Base-by-base conservation (phyloP, 1,140 invertebrate species). In the Drosophila fuyamai region DNA sequence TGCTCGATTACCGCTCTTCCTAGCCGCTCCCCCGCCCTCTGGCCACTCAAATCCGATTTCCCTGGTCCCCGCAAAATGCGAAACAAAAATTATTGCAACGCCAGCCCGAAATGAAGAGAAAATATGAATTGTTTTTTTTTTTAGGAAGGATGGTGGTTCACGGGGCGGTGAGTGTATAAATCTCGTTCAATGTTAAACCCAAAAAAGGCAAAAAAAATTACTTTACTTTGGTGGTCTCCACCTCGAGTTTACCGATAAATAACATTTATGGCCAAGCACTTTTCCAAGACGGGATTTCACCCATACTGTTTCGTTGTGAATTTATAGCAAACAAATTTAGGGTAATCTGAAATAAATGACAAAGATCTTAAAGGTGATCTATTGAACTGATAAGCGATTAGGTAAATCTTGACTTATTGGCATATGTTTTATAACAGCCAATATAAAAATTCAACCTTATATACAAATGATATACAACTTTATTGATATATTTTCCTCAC, bases 1-100 rank as follows among this genome's bases (percentile, higher is more conserved):
- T 76, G 74, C 74, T 76, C 72, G 72, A 76, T 76, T 76, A 76
- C 74, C 74, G 63, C 73, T 38, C 50, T 58, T 27, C 35, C 57
- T 40, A 44, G 5, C 60, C 46, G 7, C 3, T 55, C 51, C 47
- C 36, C 35, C 27, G 60, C 53, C 35, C 29, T 32, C 29, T 32
- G 29, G 29, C 29, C 29, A 32, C 29, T 7, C 13, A n/a, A 48
- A 73, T 29, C 41, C 14, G 36, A 13, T 35, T 12, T 35, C 7
- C 61, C 40, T 16, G 10, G 16, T 13, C 5, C 29, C 18, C 32
- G 18, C 29, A 54, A 14, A 63, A 54, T 63, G 32, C 27, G 29
- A 47, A 57, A 36, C 38, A 35, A 50, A 57, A 66, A 57, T 40
- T 74, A 44, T 48, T 74, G 70, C 73, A 73, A 46, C 58, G 73